Evolutionary conservation across 1,140 invertebrate genomes (phyloP), one percentile per base, ranked within the genome.

Genomic region (Drosophila kikkawai): DNA sequence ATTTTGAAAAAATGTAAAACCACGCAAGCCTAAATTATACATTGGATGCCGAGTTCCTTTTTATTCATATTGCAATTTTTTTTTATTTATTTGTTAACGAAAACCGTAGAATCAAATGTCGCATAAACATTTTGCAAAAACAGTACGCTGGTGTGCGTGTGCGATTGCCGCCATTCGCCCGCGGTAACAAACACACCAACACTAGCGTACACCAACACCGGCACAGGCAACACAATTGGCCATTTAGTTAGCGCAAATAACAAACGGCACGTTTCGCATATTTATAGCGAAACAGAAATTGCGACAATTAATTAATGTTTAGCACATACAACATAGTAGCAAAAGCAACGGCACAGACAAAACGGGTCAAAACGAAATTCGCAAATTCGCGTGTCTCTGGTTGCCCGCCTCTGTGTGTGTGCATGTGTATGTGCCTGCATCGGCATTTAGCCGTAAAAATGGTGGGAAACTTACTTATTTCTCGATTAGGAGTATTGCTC

Each of bases 131-230:
- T 71, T 69, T 71, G 66, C 66, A 11, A 58, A 58, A 58, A 56
- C 39, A 39, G 32, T 22, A 17, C 53, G 9, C 34, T 29, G 36
- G 36, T 59, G 42, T 64, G 44, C 51, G 42, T 45, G 58, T 60
- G 55, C 13, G 22, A 39, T 77, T 77, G 71, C 83, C 83, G 83
- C 83, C 83, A 87, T 78, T 87, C 84, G 80, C 80, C 79, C 75
- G 80, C 83, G 84, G 76, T 63, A 80, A 77, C 57, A 59, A 58
- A 61, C 61, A 51, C 68, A 63, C 55, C 55, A 61, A 83, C 61
- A 82, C 77, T 42, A 57, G 42, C 41, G 53, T 15, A 53, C 60
- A 60, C 47, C 51, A 66, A 86, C 48, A 85, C 71, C 61, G 71
- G 76, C 50, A 60, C 17, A 68, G 60, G 79, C 53, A 82, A 22